These are phyloP conservation scores for Rachycentron canadum DNA, from an alignment of 2,797 vertebrate species.

Conservation along the genomic window DNA sequence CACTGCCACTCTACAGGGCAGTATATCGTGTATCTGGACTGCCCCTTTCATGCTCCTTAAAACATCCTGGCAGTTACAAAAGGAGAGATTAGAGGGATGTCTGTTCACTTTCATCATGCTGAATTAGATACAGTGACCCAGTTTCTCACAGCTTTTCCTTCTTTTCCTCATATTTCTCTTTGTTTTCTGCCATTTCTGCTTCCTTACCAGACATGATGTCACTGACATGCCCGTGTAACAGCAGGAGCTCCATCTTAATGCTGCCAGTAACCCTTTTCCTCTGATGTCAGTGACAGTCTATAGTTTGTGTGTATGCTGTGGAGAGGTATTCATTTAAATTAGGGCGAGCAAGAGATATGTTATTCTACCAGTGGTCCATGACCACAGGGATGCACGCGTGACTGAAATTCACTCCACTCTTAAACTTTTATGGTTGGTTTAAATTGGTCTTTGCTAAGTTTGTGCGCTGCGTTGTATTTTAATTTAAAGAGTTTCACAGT, in stretches of 20 bases:
- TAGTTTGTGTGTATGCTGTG: constrained; percentile 21
- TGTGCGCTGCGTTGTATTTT: not conserved
- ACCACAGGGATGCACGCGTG: not conserved
- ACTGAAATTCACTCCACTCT: not conserved
- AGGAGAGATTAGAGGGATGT: constrained; percentile 53
- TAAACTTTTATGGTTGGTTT: not conserved
- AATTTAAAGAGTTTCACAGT: not conserved
- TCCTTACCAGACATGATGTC: constrained; percentile 64
- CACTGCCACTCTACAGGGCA: constrained; percentile 43
- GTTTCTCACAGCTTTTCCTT: constrained; percentile 42
- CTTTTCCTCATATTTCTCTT: constrained; percentile 37
- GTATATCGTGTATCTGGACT: constrained; percentile 57
- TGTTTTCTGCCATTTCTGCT: constrained; percentile 39
- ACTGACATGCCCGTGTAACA: constrained; percentile 34
- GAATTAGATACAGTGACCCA: constrained; percentile 40
- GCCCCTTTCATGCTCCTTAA: constrained; percentile 60
- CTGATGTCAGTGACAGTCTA: constrained; percentile 21
- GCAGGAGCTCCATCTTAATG: constrained; percentile 17
- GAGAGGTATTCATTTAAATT: constrained; percentile 5
- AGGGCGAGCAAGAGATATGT: not conserved
- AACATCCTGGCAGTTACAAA: constrained; percentile 51
- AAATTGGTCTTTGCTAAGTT: not conserved
- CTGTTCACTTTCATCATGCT: constrained; percentile 47
- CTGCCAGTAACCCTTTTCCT: constrained; percentile 34
- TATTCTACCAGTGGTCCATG: not conserved